phyloP scores from a whole-genome alignment of 2,888 invertebrate genomes.

The Leptopilina syphax region DNA sequence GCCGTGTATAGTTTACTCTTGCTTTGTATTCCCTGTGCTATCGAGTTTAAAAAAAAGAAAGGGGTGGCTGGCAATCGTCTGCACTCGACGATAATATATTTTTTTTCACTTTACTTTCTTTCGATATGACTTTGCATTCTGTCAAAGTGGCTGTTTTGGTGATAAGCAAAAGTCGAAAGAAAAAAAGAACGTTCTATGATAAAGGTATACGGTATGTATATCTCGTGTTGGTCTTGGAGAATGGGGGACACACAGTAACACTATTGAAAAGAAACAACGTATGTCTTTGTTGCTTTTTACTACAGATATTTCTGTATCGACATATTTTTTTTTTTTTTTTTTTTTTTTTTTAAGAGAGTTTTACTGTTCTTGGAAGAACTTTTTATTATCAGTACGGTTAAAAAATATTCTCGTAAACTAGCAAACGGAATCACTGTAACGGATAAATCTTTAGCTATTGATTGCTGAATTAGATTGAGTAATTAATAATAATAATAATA shows the following conservation, averaged over 20 bases:
- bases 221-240: not conserved
- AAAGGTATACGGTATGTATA: not conserved
- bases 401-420: too few relatives aligned
- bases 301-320: slow-evolving; percentile 10
- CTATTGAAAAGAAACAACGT: slow-evolving; percentile 25
- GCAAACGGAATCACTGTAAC: too few relatives aligned
- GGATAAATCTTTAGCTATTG: too few relatives aligned
- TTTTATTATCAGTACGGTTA: not conserved
- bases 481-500: too few relatives aligned
- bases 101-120: slow-evolving; percentile 17
- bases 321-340: not conserved
- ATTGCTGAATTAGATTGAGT: too few relatives aligned
- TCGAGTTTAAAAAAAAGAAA: slow-evolving; percentile 18
- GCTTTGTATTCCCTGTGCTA: slow-evolving; percentile 48
- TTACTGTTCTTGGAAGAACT: not conserved
- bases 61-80: slow-evolving; percentile 41
- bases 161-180: slow-evolving; percentile 35
- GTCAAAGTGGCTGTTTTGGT: slow-evolving; percentile 37
- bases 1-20: slow-evolving; percentile 44
- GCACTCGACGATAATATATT: not conserved
- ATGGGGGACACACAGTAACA: slow-evolving; percentile 4
- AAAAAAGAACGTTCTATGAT: slow-evolving; percentile 19
- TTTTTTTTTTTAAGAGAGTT: not conserved
- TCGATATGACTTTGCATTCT: slow-evolving; percentile 42
- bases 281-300: slow-evolving; percentile 1